Evolutionary conservation across 2,797 vertebrate species (phyloP), one percentile per base, ranked within the genome.

Genomic region (Melanotaenia trifasciata): DNA sequence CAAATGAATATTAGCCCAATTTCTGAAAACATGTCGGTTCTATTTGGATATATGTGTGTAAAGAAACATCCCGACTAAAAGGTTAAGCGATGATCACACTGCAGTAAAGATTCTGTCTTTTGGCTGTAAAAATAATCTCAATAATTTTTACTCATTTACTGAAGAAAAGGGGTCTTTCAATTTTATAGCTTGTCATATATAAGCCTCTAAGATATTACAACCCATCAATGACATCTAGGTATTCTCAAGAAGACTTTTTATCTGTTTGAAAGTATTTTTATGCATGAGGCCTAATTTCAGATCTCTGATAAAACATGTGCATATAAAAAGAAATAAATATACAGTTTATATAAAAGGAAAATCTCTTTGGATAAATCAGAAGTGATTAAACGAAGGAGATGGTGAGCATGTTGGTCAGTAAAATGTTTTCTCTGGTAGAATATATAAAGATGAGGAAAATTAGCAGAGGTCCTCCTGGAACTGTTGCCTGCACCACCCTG

Each of bases 281-380:
- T 85, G 77, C 76, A 84, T 56, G 67, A 78, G 79, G 72, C 77
- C 82, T 68, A 45, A 24, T 71, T 18, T 72, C 68, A 72, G 64
- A 73, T 67, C 26, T 80, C 72, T 70, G 33, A 54, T 56, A 70
- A 82, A 75, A 73, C 67, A 73, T 70, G 67, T 32, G 3, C 64
- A 72, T 62, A 65, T 35, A 16, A 73, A 87, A 20, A 70, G 30
- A 84, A 91, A 89, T 89, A 89, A 90, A 91, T 90, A 91, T 73
- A 82, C 65, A 65, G 75, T 59, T 75, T 50, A 82, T 67, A 84
- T 51, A 87, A 88, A 88, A 87, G 32, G 10, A 83, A 85, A 74
- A 67, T 81, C 81, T 87, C 93, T 93, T 93, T 91, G 91, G 89
- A 89, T 89, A 84, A 65, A 74, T 93, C 60, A 71, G 81, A 88